Base-by-base conservation (phyloP, 2,888 invertebrate genomes). In the Parnassius mnemosyne region DNA sequence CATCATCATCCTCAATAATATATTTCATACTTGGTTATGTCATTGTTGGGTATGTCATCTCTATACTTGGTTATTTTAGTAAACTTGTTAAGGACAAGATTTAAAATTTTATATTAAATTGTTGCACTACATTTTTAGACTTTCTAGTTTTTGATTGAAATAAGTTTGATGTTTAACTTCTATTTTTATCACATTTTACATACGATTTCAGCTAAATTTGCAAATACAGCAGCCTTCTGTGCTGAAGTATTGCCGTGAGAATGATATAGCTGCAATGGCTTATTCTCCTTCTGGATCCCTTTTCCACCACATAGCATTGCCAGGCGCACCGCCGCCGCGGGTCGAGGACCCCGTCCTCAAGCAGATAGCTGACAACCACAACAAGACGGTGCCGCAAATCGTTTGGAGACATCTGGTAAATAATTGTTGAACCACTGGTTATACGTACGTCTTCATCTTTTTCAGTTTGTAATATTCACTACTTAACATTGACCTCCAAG, bases 201-300 rank as follows among this genome's bases (percentile, higher is more conserved):
- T 10, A n/a, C 16, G n/a, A 1, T 64, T 61, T 9, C 78, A 91
- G 90, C 66, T 88, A 1, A 89, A 96, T 75, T 93, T 96, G 7
- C 95, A 95, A 70, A 85, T 96, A 7, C 95, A 94, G 68, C 95
- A 97, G 74, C 93, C 93, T 25, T 92, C 94, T 52, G 79, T 97
- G 47, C 93, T 94, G 0, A 84, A 93, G 9, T 96, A 94, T 75
- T 95, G 96, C 78, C 92, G 92, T 60, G 77, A 90, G n/a, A 92
- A 93, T 49, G 91, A 87, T 54, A 94, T 97, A 57, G 85, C 89
- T 0, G 81, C 97, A 68, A 94, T 92, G 68, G 96, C 88, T 0
- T 97, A 95, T 83, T 94, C 95, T 42, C 96, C 96, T 0, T 91
- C 97, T 66, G 96, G 96, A 0, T 83, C 85, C 0, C 71, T 91